phyloP scores from a whole-genome alignment of 2,113 vertebrate genomes.

The Calidris pugnax region DNA sequence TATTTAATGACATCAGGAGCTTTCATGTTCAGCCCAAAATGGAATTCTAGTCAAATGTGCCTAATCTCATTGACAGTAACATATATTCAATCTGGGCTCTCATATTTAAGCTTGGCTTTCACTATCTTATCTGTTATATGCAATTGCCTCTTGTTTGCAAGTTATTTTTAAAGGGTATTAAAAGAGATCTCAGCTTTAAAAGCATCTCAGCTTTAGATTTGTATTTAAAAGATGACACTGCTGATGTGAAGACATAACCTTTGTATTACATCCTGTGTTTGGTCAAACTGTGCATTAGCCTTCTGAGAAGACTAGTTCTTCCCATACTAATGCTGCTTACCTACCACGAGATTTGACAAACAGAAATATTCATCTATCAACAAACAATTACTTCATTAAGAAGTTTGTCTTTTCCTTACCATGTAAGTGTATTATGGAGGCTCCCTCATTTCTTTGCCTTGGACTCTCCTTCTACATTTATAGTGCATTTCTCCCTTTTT shows the following conservation, averaged over 20 bases:
- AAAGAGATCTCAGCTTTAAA: background rate
- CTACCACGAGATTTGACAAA: background rate
- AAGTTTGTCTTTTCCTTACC: background rate
- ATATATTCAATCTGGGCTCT: background rate
- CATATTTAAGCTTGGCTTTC: background rate
- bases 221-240: background rate
- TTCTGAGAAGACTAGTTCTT: background rate
- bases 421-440: background rate
- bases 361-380: background rate
- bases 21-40: background rate
- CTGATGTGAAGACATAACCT: background rate
- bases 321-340: background rate
- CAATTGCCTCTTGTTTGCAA: background rate
- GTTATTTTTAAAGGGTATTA: background rate
- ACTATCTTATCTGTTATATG: background rate
- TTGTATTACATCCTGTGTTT: background rate
- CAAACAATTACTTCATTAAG: background rate
- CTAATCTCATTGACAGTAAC: background rate
- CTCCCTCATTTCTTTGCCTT: background rate
- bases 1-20: background rate
- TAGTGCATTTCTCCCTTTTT: background rate
- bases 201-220: background rate
- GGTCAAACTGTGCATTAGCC: background rate
- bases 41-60: background rate
- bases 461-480: background rate